These are phyloP conservation scores for Acholoe squamosa DNA, from an alignment of 2,888 invertebrate genomes.

Conservation along the genomic window DNA sequence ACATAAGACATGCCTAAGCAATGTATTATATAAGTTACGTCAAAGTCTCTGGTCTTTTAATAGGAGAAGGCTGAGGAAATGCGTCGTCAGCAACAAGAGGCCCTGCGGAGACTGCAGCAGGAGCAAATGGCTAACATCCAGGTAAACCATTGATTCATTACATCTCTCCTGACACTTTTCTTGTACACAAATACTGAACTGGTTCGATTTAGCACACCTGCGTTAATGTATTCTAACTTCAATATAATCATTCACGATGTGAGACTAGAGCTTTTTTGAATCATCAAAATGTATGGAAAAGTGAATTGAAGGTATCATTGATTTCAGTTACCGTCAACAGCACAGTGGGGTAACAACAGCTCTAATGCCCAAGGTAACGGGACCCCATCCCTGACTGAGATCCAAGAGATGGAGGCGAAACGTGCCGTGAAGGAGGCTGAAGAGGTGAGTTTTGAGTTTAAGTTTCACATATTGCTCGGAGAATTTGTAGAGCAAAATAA, in stretches of 20 bases:
- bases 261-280: too few species aligned
- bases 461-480: too few species aligned
- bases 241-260: too few species aligned
- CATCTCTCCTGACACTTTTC: too few species aligned
- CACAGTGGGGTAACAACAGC: constrained; percentile 78
- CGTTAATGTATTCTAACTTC: too few species aligned
- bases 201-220: too few species aligned
- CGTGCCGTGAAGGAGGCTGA: constrained; percentile 84
- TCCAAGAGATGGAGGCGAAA: constrained; percentile 85
- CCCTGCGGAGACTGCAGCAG: constrained; percentile 82
- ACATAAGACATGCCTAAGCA: too few species aligned
- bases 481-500: too few species aligned
- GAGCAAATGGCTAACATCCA: constrained; percentile 82
- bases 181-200: too few species aligned
- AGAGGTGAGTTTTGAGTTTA: constrained; percentile 72
- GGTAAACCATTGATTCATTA: constrained; percentile 73
- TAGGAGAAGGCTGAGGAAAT: constrained; percentile 64
- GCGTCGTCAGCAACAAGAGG: constrained; percentile 74
- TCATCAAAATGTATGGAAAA: background rate
- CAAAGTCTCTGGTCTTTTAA: too few species aligned
- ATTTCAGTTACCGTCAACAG: constrained; percentile 78
- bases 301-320: background rate
- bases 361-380: background rate
- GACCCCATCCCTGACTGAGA: constrained; percentile 85
- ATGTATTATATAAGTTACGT: too few species aligned